Evolutionary conservation across 1,140 invertebrate species (phyloP).

Genomic region (Rhagoletis zephyria): DNA sequence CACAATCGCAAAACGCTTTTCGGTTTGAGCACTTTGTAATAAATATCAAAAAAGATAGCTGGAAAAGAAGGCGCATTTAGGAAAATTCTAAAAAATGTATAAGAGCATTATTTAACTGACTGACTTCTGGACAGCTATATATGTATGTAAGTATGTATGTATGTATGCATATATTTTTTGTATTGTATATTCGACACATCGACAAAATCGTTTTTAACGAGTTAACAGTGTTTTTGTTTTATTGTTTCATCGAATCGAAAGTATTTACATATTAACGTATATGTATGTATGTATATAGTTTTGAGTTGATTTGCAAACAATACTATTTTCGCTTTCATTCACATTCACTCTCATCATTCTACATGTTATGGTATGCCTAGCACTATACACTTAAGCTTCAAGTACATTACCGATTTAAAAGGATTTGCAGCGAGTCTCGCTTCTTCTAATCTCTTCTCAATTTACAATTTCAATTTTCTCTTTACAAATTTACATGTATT

Average conservation of each 20-base stretch:
- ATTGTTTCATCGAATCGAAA: slow-evolving; percentile 48
- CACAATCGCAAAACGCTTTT: background rate
- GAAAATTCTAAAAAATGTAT: slow-evolving; percentile 6
- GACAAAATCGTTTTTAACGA: slow-evolving; percentile 34
- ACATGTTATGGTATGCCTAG: slow-evolving; percentile 28
- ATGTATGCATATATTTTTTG: background rate
- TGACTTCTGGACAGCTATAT: slow-evolving; percentile 14
- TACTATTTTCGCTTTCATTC: slow-evolving; percentile 25
- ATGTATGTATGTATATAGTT: slow-evolving; percentile 16
- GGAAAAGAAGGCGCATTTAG: slow-evolving; percentile 25
- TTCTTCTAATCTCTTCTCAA: slow-evolving; percentile 6
- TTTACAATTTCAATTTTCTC: slow-evolving; percentile 10
- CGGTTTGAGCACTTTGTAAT: slow-evolving; percentile 23
- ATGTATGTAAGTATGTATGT: slow-evolving; percentile 17
- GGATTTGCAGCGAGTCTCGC: background rate
- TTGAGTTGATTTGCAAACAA: slow-evolving; percentile 40
- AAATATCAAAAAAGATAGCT: slow-evolving; percentile 2
- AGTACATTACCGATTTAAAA: slow-evolving; percentile 48
- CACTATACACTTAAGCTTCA: slow-evolving; percentile 36
- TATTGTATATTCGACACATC: background rate
- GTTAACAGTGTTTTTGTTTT: slow-evolving; percentile 43
- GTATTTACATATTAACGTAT: slow-evolving; percentile 43
- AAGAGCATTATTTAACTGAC: slow-evolving; percentile 12
- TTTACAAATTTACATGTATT: slow-evolving; percentile 21
- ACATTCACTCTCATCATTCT: slow-evolving; percentile 20